These are phyloP conservation scores for Hermaeophaga mercurialis DNA, from an alignment of 2,888 invertebrate genomes.

Conservation along the genomic window DNA sequence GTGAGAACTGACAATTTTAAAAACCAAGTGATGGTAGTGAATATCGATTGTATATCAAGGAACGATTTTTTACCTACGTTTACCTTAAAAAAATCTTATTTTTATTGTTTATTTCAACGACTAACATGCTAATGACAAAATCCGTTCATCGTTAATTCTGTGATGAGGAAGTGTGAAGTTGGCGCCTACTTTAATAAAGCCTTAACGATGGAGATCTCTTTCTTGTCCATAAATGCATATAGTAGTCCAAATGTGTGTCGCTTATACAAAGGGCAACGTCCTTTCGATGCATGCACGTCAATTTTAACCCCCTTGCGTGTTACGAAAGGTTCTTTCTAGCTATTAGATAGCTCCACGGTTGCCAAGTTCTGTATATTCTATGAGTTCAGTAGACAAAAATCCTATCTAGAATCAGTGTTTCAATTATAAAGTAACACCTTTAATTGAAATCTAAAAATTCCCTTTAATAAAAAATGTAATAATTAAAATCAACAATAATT, in stretches of 20 bases:
- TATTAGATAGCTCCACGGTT: background rate
- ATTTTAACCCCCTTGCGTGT: slow-evolving; percentile 17
- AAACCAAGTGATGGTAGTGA: no score
- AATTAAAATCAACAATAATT: no score
- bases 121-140: background rate
- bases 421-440: no score
- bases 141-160: background rate
- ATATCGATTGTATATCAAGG: no score
- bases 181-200: slow-evolving; percentile 24
- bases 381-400: no score
- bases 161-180: background rate
- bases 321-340: slow-evolving; percentile 9
- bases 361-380: background rate
- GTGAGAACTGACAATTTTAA: no score
- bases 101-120: no score
- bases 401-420: no score
- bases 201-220: slow-evolving; percentile 3
- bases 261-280: slow-evolving; percentile 29
- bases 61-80: no score
- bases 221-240: slow-evolving; percentile 12
- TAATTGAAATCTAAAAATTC: no score
- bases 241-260: slow-evolving; percentile 30
- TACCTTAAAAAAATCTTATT: no score
- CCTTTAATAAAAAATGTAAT: no score
- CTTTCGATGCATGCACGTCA: slow-evolving; percentile 25